These are phyloP conservation scores for Keiferia lycopersicella DNA, from an alignment of 2,888 invertebrate species.

Conservation along the genomic window DNA sequence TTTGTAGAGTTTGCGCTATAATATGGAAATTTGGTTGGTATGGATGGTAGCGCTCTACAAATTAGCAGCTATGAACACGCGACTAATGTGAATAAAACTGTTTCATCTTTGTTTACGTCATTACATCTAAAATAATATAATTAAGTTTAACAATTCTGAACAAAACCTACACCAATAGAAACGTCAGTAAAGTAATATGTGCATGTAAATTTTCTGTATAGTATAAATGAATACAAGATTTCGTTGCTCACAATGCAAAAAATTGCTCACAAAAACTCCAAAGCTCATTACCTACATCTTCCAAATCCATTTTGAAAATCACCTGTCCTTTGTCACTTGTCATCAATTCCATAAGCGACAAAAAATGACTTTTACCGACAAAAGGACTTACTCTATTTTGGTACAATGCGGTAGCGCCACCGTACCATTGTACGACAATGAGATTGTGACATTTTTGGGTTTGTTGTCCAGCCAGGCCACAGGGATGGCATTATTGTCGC, in stretches of 20 bases:
- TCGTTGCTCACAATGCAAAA: neutral
- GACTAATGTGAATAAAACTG: neutral
- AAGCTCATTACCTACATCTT: slow-evolving; percentile 40
- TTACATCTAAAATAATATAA: too few relatives aligned
- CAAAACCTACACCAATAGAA: too few relatives aligned
- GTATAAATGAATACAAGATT: neutral
- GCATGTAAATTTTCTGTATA: neutral
- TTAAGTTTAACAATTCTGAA: too few relatives aligned
- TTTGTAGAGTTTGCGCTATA: slow-evolving; percentile 65
- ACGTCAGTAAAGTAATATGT: too few relatives aligned
- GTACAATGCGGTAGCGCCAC: slow-evolving; percentile 74
- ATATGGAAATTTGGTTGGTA: slow-evolving; percentile 56
- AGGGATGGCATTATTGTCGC: slow-evolving; percentile 58
- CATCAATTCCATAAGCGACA: slow-evolving; percentile 44
- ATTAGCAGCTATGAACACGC: neutral
- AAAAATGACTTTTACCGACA: slow-evolving; percentile 67
- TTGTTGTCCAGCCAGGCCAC: slow-evolving; percentile 55
- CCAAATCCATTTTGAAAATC: slow-evolving; percentile 49
- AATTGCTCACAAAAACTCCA: slow-evolving; percentile 11
- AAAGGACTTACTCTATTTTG: slow-evolving; percentile 50
- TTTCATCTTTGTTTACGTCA: too few relatives aligned
- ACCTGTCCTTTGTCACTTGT: slow-evolving; percentile 59
- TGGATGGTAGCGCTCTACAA: slow-evolving; percentile 45
- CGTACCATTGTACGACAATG: slow-evolving; percentile 57
- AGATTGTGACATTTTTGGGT: slow-evolving; percentile 65